Conservation (phyloP, 2,888 invertebrate species). For the Hymenopus coronatus region DNA sequence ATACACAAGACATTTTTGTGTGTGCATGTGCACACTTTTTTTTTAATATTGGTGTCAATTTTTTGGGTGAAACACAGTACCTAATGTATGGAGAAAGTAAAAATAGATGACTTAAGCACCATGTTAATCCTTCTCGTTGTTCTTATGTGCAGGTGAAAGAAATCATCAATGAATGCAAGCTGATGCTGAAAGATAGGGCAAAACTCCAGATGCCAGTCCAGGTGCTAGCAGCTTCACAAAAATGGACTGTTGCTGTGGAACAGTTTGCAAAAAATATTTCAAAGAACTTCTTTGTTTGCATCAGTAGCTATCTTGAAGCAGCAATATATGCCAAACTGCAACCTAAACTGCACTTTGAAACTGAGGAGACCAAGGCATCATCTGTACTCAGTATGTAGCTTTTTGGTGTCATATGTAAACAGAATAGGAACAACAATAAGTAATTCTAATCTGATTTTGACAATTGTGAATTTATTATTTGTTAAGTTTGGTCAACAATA, state of each 20-base stretch:
- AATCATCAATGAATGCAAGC: constrained; percentile 49
- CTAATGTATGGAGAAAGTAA: background rate
- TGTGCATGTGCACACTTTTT: too few species aligned
- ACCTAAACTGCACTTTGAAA: constrained; percentile 49
- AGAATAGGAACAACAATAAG: background rate
- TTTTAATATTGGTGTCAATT: too few species aligned
- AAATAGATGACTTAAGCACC: background rate
- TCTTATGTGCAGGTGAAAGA: constrained; percentile 45
- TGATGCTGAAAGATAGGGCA: constrained; percentile 48
- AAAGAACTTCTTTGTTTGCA: constrained; percentile 59
- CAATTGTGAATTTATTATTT: too few species aligned
- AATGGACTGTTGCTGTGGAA: constrained; percentile 62
- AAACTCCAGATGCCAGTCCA: constrained; percentile 47
- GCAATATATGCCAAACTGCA: constrained; percentile 64
- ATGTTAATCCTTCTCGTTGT: too few species aligned
- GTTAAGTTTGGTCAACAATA: too few species aligned
- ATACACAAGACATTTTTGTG: too few species aligned
- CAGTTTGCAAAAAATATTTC: constrained; percentile 54
- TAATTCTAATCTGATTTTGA: too few species aligned
- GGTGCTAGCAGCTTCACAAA: constrained; percentile 57
- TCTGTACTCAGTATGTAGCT: constrained; percentile 44
- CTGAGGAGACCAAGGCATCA: constrained; percentile 49
- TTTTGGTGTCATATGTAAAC: background rate
- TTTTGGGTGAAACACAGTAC: too few species aligned
- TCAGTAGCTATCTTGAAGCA: constrained; percentile 61